Percentiles rank a stretch among this genome's conserved stretches.
These are phyloP conservation scores for Mesorhabditis spiculigera DNA, from an alignment of 2,888 invertebrate species.

Conservation along the genomic window DNA sequence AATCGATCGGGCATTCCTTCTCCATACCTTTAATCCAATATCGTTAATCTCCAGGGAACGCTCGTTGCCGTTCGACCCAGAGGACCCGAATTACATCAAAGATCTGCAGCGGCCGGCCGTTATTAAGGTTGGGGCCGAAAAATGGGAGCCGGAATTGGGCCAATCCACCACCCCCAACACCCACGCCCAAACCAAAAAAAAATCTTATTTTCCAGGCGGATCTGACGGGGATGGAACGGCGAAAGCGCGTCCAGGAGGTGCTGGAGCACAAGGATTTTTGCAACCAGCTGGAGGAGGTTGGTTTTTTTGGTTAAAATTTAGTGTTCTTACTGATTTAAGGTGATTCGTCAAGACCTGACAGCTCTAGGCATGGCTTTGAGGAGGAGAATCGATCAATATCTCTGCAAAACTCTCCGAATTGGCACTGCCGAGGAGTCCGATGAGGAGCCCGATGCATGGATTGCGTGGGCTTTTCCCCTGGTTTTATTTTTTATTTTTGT, in stretches of 20 bases:
- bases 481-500: neutral
- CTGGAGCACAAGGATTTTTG: slow-evolving; percentile 88
- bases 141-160: neutral
- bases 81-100: slow-evolving; percentile 63
- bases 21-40: neutral
- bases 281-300: slow-evolving; percentile 79
- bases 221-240: slow-evolving; percentile 89
- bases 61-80: slow-evolving; percentile 59
- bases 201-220: slow-evolving; percentile 61
- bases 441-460: slow-evolving; percentile 1
- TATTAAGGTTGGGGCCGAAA: slow-evolving; percentile 58
- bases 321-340: slow-evolving; percentile 11
- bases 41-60: slow-evolving; percentile 18
- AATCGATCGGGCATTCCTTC: no score
- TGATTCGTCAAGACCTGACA: slow-evolving; percentile 24
- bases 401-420: slow-evolving; percentile 35
- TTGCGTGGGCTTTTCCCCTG: neutral
- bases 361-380: slow-evolving; percentile 11
- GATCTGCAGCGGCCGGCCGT: slow-evolving; percentile 63
- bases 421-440: slow-evolving; percentile 17
- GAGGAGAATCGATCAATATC: slow-evolving; percentile 15
- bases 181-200: no score
- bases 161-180: no score
- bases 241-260: slow-evolving; percentile 93
- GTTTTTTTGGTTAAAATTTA: slow-evolving; percentile 9